Evolutionary conservation across 2,113 vertebrate species (phyloP).

Genomic region (Triplophysa tibetana): DNA sequence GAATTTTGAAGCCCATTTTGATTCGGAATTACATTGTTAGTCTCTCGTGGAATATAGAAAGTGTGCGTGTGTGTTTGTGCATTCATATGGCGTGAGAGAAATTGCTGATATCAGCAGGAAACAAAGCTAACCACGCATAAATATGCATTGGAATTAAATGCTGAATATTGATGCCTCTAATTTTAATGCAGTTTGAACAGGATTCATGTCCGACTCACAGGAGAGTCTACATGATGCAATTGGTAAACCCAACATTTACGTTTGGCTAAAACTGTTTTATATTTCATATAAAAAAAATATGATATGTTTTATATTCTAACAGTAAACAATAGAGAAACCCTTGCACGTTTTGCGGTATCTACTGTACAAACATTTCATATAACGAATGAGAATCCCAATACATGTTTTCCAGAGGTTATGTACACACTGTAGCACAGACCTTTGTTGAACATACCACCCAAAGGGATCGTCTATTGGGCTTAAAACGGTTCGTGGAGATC

Average conservation of each 20-base stretch:
- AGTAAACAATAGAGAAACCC: too few species aligned
- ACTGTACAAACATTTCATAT: not conserved
- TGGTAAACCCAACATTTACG: not conserved
- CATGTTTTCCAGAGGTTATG: not conserved
- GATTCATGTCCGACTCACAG: conserved; percentile 5
- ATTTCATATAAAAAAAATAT: too few species aligned
- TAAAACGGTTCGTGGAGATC: conserved; percentile 57
- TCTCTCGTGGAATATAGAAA: not conserved
- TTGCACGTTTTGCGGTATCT: conserved; percentile 10
- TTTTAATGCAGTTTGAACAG: conserved; percentile 14
- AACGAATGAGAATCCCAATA: not conserved
- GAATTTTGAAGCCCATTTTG: conserved; percentile 10
- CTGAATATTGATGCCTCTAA: conserved; percentile 54
- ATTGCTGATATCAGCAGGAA: conserved; percentile 59
- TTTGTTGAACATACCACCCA: conserved; percentile 20
- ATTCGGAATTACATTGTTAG: not conserved
- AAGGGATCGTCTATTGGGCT: conserved; percentile 36
- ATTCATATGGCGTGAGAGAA: conserved; percentile 14
- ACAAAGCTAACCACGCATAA: conserved; percentile 56
- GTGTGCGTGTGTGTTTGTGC: conserved; percentile 12
- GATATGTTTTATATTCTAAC: too few species aligned
- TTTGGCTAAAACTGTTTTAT: not conserved
- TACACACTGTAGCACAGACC: not conserved
- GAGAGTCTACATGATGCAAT: conserved; percentile 5
- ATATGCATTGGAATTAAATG: conserved; percentile 47